Conservation (phyloP, 2,113 vertebrate species). For the Nipponia nippon region DNA sequence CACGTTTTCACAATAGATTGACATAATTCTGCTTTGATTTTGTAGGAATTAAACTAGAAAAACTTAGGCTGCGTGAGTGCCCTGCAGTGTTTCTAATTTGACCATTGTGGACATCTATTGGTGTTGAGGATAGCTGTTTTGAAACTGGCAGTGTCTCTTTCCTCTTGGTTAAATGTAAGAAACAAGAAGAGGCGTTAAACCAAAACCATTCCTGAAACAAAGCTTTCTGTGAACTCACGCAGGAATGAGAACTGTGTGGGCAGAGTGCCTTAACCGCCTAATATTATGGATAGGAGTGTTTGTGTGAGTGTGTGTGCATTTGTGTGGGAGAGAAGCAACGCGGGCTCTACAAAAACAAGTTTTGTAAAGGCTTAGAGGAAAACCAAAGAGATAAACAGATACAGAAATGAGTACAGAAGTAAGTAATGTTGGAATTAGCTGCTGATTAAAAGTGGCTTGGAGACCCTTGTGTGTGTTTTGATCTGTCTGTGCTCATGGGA, state of each 20-base stretch:
- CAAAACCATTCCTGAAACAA: neutral
- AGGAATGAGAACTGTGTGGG: constrained; percentile 20
- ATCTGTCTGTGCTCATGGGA: neutral
- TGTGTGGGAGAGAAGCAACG: neutral
- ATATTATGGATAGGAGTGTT: neutral
- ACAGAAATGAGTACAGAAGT: neutral
- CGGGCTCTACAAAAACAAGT: neutral
- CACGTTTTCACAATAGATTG: neutral
- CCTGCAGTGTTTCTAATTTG: neutral
- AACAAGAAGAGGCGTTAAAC: neutral
- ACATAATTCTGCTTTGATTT: neutral
- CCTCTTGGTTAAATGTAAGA: neutral
- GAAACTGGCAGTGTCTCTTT: neutral
- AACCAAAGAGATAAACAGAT: neutral
- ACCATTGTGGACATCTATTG: neutral
- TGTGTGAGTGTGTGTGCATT: neutral
- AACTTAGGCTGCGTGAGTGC: neutral
- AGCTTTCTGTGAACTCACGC: neutral
- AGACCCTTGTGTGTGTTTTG: neutral
- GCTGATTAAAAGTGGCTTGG: neutral
- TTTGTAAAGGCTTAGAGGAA: neutral
- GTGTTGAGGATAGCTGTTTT: neutral
- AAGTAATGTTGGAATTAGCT: neutral
- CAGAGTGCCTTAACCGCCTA: neutral
- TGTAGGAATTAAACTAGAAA: neutral